A percentile compares a stretch with the other conserved stretches of the same genome.
Conservation (phyloP, 2,797 vertebrate species). For the Alectoris magna region DNA sequence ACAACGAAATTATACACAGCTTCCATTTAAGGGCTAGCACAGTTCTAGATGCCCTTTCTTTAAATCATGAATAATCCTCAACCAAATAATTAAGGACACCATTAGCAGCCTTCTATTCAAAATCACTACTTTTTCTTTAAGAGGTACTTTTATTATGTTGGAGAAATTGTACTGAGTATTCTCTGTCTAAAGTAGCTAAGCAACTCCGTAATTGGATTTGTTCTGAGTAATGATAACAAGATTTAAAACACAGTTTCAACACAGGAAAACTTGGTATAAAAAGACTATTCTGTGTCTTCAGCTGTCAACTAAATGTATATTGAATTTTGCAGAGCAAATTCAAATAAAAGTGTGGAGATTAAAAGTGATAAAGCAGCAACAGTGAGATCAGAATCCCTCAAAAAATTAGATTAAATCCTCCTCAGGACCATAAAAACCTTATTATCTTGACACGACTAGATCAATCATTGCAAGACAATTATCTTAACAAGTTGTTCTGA, state of each 20-base stretch:
- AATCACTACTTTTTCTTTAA: conserved; percentile 55
- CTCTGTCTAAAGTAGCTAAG: conserved; percentile 63
- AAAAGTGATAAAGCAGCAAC: conserved; percentile 77
- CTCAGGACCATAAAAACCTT: conserved; percentile 73
- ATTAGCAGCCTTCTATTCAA: background rate
- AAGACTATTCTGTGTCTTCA: conserved; percentile 46
- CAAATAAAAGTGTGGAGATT: conserved; percentile 77
- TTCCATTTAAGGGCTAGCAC: background rate
- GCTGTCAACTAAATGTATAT: conserved; percentile 67
- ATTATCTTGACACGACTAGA: conserved; percentile 77
- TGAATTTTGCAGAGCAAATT: conserved; percentile 77
- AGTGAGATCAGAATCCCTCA: conserved; percentile 69
- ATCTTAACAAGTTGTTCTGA: conserved; percentile 73
- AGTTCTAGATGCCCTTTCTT: background rate
- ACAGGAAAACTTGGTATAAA: conserved; percentile 56
- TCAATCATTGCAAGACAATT: conserved; percentile 79
- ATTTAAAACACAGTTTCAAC: conserved; percentile 68
- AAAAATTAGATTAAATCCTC: conserved; percentile 77
- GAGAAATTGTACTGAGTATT: conserved; percentile 58
- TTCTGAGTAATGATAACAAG: conserved; percentile 71
- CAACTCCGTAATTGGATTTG: conserved; percentile 70
- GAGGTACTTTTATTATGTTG: conserved; percentile 33
- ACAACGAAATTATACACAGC: background rate
- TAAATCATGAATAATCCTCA: background rate
- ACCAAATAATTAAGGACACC: conserved; percentile 42